Percentiles rank a stretch among this genome's conserved stretches.
Evolutionary conservation across 2,113 vertebrate species (phyloP).

Genomic region (Pomatostomus ruficeps): DNA sequence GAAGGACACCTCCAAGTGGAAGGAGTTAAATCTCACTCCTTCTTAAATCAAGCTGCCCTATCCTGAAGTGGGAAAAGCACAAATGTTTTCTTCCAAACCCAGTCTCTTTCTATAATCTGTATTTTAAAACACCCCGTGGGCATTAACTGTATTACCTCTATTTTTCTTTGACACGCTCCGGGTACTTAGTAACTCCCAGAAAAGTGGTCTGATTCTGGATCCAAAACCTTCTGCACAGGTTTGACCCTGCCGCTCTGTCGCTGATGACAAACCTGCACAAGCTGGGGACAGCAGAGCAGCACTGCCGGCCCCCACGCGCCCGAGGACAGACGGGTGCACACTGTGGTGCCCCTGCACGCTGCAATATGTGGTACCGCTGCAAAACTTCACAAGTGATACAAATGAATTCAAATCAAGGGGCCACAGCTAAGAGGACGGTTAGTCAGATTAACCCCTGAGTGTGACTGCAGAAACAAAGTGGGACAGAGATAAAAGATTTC

Average conservation of each 20-base stretch:
- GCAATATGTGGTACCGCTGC: neutral
- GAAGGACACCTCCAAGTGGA: neutral
- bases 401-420: neutral
- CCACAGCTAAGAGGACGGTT: neutral
- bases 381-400: neutral
- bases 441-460: neutral
- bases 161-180: neutral
- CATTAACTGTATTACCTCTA: neutral
- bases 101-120: neutral
- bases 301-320: accelerated
- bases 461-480: neutral
- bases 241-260: accelerated
- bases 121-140: neutral
- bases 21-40: neutral
- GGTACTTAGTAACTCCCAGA: neutral
- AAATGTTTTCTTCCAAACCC: neutral
- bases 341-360: neutral
- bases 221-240: neutral
- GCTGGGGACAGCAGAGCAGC: neutral
- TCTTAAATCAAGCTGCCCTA: neutral
- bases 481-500: neutral
- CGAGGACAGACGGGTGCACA: accelerated
- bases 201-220: neutral
- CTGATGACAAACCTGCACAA: accelerated
- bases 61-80: neutral